Conservation (phyloP, 2,888 invertebrate genomes). For the Tridacna gigas region DNA sequence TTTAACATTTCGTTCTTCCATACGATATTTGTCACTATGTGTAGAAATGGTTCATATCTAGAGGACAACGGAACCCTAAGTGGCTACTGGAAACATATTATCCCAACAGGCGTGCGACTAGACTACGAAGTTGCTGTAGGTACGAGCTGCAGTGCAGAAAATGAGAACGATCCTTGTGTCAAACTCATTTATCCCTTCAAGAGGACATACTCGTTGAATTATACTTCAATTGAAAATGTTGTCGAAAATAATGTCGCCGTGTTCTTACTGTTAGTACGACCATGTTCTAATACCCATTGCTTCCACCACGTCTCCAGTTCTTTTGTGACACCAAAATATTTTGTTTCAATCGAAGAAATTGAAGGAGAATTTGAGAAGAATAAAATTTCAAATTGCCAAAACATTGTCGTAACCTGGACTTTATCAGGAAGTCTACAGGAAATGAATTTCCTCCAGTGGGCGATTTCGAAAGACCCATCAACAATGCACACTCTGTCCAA, state of each 20-base stretch:
- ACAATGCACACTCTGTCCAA: background rate
- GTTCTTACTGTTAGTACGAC: background rate
- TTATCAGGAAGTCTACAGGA: background rate
- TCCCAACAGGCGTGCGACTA: background rate
- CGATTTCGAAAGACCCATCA: background rate
- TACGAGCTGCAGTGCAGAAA: background rate
- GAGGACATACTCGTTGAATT: background rate
- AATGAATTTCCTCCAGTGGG: background rate
- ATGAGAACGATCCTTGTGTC: no score
- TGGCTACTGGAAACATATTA: background rate
- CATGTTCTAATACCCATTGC: background rate
- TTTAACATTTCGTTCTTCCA: background rate
- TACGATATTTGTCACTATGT: background rate
- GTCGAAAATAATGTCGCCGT: background rate
- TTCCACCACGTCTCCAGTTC: background rate
- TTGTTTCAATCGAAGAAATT: background rate
- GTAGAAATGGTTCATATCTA: slow-evolving; percentile 13
- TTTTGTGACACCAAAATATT: background rate
- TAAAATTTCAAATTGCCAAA: background rate
- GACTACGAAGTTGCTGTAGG: background rate
- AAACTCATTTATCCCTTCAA: background rate
- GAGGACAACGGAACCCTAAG: background rate
- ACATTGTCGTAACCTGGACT: background rate
- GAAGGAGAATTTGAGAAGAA: background rate
- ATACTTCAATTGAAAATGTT: background rate